These are phyloP conservation scores for Anodontia alba DNA, from an alignment of 2,888 invertebrate genomes.

Conservation along the genomic window DNA sequence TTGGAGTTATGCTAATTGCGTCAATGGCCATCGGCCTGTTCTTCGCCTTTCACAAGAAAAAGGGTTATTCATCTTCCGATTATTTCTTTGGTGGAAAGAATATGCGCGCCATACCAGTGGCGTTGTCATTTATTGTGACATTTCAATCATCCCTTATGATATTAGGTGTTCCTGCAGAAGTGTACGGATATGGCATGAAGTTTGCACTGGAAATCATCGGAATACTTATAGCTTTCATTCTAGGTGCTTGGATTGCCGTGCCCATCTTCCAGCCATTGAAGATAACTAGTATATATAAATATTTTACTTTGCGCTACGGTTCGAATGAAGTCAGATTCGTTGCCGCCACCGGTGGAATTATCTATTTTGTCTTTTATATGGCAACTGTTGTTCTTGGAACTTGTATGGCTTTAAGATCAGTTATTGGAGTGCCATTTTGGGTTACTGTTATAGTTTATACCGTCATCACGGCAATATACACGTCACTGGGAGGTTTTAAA, in stretches of 20 bases:
- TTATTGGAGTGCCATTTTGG: slow-evolving; percentile 40
- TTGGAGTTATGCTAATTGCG: background rate
- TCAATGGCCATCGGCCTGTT: background rate
- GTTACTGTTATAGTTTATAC: slow-evolving; percentile 33
- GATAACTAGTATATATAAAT: slow-evolving; percentile 33
- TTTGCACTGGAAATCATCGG: slow-evolving; percentile 11
- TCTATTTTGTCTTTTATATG: slow-evolving; percentile 43
- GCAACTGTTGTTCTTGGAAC: slow-evolving; percentile 37
- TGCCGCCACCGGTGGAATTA: slow-evolving; percentile 19
- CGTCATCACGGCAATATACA: slow-evolving; percentile 31
- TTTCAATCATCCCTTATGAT: too few relatives aligned
- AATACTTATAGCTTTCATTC: slow-evolving; percentile 8
- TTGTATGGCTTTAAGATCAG: slow-evolving; percentile 30
- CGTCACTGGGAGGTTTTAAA: slow-evolving; percentile 41
- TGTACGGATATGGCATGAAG: slow-evolving; percentile 31
- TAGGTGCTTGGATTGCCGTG: slow-evolving; percentile 22
- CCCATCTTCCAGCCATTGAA: slow-evolving; percentile 44
- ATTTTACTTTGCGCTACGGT: slow-evolving; percentile 35
- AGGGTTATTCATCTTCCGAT: background rate
- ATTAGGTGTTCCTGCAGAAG: slow-evolving; percentile 32
- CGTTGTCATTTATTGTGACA: slow-evolving; percentile 46
- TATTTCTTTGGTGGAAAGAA: slow-evolving; percentile 40
- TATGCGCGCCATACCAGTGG: slow-evolving; percentile 21
- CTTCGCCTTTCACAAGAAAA: slow-evolving; percentile 5
- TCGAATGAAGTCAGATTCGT: slow-evolving; percentile 33